These are phyloP conservation scores for Eleutherodactylus coqui DNA, from an alignment of 2,797 vertebrate species.

Conservation along the genomic window DNA sequence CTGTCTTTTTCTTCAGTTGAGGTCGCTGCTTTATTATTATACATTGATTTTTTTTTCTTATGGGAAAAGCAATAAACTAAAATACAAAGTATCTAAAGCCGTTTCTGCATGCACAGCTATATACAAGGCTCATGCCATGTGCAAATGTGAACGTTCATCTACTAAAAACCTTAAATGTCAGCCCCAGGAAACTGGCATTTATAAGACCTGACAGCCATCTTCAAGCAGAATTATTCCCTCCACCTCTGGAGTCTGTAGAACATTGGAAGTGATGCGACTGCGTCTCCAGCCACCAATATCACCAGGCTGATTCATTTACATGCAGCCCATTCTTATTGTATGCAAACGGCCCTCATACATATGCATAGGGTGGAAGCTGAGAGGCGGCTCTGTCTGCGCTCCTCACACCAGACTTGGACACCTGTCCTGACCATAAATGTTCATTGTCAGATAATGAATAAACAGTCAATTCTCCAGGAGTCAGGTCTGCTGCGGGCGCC, in stretches of 20 bases:
- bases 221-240: constrained; percentile 23
- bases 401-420: constrained; percentile 50
- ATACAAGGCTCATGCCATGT: constrained; percentile 11
- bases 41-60: not conserved
- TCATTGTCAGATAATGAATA: constrained; percentile 57
- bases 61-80: not conserved
- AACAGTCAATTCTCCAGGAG: constrained; percentile 39
- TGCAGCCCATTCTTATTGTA: constrained; percentile 45
- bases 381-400: constrained; percentile 48
- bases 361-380: constrained; percentile 48
- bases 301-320: constrained; percentile 43
- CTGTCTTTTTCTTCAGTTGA: not conserved
- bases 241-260: constrained; percentile 10
- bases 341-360: constrained; percentile 57
- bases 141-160: constrained; percentile 30
- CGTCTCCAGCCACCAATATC: constrained; percentile 9
- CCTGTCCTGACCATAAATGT: constrained; percentile 59
- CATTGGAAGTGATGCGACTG: not conserved
- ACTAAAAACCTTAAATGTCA: constrained; percentile 35
- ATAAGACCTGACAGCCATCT: constrained; percentile 18
- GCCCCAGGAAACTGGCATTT: constrained; percentile 23
- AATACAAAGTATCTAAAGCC: not conserved
- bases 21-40: not conserved
- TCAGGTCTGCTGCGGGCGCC: not conserved
- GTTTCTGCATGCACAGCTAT: not conserved